Percentiles rank a stretch among this genome's conserved stretches.
These are phyloP conservation scores for Pseudopodoces humilis DNA, from an alignment of 2,113 vertebrate species.

Conservation along the genomic window DNA sequence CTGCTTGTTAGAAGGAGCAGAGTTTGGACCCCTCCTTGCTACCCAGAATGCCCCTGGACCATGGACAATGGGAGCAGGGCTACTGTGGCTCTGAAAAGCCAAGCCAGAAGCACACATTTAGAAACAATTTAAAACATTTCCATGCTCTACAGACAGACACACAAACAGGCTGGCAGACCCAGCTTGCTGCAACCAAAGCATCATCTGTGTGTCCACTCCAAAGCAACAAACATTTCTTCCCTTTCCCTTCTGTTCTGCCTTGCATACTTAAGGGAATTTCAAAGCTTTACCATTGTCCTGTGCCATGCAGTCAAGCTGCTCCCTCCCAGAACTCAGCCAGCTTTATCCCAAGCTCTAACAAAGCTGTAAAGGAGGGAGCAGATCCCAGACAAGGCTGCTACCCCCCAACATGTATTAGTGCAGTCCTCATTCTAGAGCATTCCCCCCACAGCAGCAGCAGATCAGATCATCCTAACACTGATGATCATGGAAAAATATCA, in stretches of 20 bases:
- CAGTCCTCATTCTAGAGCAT: neutral
- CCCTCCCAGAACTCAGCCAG: neutral
- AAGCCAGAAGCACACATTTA: neutral
- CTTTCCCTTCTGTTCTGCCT: neutral
- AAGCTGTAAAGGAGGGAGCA: neutral
- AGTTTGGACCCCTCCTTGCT: constrained; percentile 57
- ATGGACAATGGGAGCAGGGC: constrained; percentile 65
- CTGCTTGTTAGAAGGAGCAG: constrained; percentile 70
- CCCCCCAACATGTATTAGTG: rapidly evolving
- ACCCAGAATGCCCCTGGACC: constrained; percentile 75
- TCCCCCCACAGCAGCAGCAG: neutral
- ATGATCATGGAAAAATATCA: rapidly evolving
- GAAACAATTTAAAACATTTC: neutral
- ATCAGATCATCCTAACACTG: neutral
- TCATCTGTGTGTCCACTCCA: neutral
- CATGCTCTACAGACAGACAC: neutral
- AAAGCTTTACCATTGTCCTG: neutral
- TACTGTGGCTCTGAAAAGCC: constrained; percentile 68
- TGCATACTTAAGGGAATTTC: neutral
- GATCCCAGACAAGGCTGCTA: neutral
- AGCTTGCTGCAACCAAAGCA: neutral
- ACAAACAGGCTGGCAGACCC: neutral
- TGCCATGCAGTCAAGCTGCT: neutral
- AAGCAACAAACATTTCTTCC: neutral
- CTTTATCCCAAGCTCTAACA: neutral